Conservation (phyloP, 2,113 vertebrate species). For the Antechinus flavipes region DNA sequence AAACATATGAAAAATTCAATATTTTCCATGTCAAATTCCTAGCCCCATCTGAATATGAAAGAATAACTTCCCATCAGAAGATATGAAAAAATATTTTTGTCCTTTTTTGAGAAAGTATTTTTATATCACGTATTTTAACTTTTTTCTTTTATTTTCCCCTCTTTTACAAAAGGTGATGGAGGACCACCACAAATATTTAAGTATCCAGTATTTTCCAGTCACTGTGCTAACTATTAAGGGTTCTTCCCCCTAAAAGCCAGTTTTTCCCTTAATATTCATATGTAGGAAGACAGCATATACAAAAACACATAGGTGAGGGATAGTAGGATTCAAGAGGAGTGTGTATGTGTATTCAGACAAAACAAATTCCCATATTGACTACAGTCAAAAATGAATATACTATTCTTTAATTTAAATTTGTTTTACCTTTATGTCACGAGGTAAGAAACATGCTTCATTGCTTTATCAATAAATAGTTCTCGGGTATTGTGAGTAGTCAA, state of each 20-base stretch:
- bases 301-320: not conserved
- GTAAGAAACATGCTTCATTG: not conserved
- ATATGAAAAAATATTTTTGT: not conserved
- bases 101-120: not conserved
- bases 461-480: not conserved
- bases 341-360: not conserved
- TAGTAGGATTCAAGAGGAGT: too few relatives aligned
- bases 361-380: not conserved
- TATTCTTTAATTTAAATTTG: not conserved
- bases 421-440: not conserved
- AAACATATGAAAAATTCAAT: not conserved
- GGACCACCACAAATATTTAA: not conserved
- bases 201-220: not conserved
- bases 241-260: not conserved
- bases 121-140: not conserved
- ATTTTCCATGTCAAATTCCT: not conserved
- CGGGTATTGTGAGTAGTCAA: not conserved
- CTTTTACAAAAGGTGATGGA: not conserved
- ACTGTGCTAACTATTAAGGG: not conserved
- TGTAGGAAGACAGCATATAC: not conserved
- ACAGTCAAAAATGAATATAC: not conserved
- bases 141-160: not conserved
- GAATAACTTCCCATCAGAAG: not conserved
- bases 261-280: not conserved
- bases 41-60: not conserved